Evolutionary conservation across 2,113 vertebrate species (phyloP), one percentile per base, ranked within the genome.

Genomic region (Otolemur garnettii): DNA sequence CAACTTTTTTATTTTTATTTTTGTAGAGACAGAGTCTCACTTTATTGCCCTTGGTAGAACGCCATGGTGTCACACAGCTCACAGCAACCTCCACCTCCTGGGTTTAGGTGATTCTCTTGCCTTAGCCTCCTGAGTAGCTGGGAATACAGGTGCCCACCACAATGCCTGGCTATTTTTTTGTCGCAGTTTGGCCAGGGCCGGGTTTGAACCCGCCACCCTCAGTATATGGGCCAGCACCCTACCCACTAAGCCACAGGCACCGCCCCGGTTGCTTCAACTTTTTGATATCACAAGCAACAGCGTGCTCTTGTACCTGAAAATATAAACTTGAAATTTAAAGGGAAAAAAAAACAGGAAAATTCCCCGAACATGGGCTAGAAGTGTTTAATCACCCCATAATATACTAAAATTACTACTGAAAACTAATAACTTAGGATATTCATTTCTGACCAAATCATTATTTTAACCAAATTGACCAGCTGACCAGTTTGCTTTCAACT

Each of bases 401-500:
- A 87, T 11, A 69, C 55, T 83, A 30, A 85, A 96, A 90, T 66
- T 72, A 87, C 50, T 60, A 64, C 45, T 90, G 50, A 94, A 96
- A 91, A 57, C 30, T 53, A 88, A 7, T 85, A 93, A 95, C 7
- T 87, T 87, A 79, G 59, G 50, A 82, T 89, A 93, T 72, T 79
- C 10, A 19, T 50, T 92, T 92, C 55, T 85, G 30, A 53, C 7
- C 42, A 85, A 85, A 62, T 64, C 24, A 93, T 11, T 95, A 42
- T 92, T 96, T 96, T 57, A 97, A 82, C 45, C 66, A 84, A 69
- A 92, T 38, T 94, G 30, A 88, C 42, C 33, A 93, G 45, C 28
- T 96, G 55, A 91, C 22, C 42, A 82, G 28, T 85, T 87, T 88
- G 33, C 22, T 86, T 94, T 96, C 53, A 68, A 92, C 57, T 86